Base-by-base conservation (phyloP, 2,888 invertebrate genomes). In the Julus scandinavius region DNA sequence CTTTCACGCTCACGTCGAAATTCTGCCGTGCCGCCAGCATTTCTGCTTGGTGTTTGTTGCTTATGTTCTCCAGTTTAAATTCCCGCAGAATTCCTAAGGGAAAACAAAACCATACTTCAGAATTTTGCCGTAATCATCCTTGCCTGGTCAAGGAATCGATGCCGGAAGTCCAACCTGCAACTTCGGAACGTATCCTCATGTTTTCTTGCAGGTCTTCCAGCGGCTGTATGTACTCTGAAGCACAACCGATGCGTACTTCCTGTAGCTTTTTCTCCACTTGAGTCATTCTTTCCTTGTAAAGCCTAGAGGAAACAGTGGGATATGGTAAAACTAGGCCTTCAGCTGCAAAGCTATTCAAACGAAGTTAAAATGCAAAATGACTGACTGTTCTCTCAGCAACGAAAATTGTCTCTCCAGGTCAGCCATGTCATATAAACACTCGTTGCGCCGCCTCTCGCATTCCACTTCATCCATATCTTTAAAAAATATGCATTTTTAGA, bases 391-490 rank as follows among this genome's bases (percentile, higher is more conserved):
- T 88, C 97, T 95, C 0, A 98, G 94, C 45, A 96, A 94, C 13
- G 94, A 94, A 92, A 98, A 99, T 92, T 98, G 98, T 87, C 95
- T 94, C 93, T 98, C 98, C 89, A 98, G 92, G 92, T 98, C 97
- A 13, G 95, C 95, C 92, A 98, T 93, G 92, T 97, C 97, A 91
- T 97, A 96, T 90, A 97, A 94, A 91, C 96, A 96, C 91, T 97
- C 97, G 90, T 94, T 95, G 90, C 97, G 94, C 88, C 97, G 93
- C 89, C 95, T 94, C 91, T 98, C 97, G 91, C 97, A 97, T 93
- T 97, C 98, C 90, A 95, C 96, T 92, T 97, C 97, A 92, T 98
- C 98, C 96, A 98, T 96, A 93, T 98, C 98, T 88, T 90, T 50
- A 90, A 90, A 87, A 72, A 87, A 95, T 95, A 80, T 29, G 29